These are phyloP conservation scores for Hoplodrina blanda DNA, from an alignment of 2,888 invertebrate species.

Conservation along the genomic window DNA sequence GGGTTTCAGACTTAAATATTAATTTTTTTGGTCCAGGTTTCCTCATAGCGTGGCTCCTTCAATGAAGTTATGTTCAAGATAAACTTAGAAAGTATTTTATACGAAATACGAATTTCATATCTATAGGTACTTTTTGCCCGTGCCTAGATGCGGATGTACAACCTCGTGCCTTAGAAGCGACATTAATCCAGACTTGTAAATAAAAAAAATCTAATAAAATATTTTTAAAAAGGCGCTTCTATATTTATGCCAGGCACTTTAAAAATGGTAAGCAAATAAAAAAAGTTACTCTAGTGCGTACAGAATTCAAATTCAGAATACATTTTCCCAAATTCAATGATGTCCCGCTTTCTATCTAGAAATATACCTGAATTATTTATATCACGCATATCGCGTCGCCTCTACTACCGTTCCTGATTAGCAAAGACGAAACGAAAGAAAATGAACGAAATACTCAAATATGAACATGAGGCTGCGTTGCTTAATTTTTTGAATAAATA, in stretches of 20 bases:
- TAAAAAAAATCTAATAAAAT: background rate
- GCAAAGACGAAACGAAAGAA: conserved; percentile 34
- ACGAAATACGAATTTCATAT: too few species aligned
- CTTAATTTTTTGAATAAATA: conserved; percentile 78
- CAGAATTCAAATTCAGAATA: conserved; percentile 48
- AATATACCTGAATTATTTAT: conserved; percentile 56
- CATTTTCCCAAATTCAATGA: conserved; percentile 54
- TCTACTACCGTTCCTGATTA: conserved; percentile 56
- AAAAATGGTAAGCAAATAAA: conserved; percentile 28
- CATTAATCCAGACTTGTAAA: background rate
- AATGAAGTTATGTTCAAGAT: too few species aligned
- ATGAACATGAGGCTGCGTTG: conserved; percentile 64
- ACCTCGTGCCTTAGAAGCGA: background rate
- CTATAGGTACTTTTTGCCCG: too few species aligned
- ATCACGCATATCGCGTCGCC: conserved; percentile 40
- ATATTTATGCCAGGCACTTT: conserved; percentile 5
- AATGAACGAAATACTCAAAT: conserved; percentile 55
- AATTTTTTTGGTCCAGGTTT: too few species aligned
- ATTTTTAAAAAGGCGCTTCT: background rate
- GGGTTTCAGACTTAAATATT: too few species aligned
- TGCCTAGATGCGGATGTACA: too few species aligned
- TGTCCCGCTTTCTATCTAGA: conserved; percentile 26
- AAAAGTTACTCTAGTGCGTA: conserved; percentile 14
- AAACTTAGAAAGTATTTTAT: too few species aligned
- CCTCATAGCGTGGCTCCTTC: too few species aligned